These are phyloP conservation scores for Reinhardtius hippoglossoides DNA, from an alignment of 2,113 vertebrate species.

Conservation along the genomic window DNA sequence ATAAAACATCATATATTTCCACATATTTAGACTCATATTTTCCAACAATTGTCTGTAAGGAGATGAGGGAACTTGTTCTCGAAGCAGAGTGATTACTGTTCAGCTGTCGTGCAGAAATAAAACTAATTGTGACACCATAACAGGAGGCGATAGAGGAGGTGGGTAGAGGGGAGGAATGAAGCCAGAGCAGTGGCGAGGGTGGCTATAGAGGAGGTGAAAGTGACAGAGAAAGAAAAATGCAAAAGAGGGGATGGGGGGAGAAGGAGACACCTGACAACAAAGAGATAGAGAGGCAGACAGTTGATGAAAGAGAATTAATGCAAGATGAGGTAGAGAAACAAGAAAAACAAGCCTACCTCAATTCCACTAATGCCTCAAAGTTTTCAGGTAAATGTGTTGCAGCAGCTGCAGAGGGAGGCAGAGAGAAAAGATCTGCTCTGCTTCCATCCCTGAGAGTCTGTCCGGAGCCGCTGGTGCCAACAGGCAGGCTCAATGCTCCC, in stretches of 20 bases:
- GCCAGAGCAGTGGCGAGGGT: constrained; percentile 17
- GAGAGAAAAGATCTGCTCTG: constrained; percentile 14
- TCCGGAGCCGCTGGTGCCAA: constrained; percentile 44
- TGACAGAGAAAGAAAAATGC: neutral
- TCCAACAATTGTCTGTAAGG: neutral
- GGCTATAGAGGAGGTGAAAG: constrained; percentile 13
- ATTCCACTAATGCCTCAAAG: constrained; percentile 45
- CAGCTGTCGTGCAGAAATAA: constrained; percentile 1
- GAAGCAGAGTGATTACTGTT: constrained; percentile 9
- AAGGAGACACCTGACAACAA: neutral
- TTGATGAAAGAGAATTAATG: neutral
- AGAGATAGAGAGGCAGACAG: neutral
- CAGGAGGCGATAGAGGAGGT: constrained; percentile 28
- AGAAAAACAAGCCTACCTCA: constrained; percentile 61
- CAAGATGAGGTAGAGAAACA: constrained; percentile 12
- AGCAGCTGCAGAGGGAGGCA: constrained; percentile 11
- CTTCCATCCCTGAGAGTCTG: constrained; percentile 51
- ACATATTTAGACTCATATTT: neutral
- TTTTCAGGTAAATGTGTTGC: constrained; percentile 17
- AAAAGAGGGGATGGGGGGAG: neutral
- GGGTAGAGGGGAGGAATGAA: constrained; percentile 31
- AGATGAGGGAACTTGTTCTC: constrained; percentile 55
- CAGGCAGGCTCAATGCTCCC: constrained; percentile 47
- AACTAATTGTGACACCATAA: constrained; percentile 17
- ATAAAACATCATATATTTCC: neutral